phyloP scores from a whole-genome alignment of 2,888 invertebrate species.

The Philonicus albiceps region DNA sequence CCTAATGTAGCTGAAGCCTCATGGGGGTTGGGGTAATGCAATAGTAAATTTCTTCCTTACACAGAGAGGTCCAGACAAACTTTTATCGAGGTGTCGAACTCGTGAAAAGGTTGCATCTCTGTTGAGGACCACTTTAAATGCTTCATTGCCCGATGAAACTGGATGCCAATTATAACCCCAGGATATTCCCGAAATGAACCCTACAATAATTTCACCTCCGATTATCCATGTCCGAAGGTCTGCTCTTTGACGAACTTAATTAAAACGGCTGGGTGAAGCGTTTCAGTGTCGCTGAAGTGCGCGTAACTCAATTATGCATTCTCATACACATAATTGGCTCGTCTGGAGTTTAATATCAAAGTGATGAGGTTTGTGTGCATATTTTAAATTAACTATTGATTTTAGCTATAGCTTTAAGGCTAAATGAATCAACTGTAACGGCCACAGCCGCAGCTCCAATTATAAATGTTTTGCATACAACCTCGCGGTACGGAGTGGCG shows the following conservation, averaged over 20 bases:
- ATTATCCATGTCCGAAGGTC: neutral
- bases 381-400: constrained; percentile 34
- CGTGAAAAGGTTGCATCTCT: neutral
- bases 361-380: constrained; percentile 33
- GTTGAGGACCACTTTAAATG: neutral
- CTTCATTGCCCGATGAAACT: neutral
- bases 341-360: constrained; percentile 18
- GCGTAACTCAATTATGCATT: constrained; percentile 6
- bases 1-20: neutral
- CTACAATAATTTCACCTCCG: neutral
- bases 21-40: neutral
- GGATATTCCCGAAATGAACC: neutral
- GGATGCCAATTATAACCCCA: neutral
- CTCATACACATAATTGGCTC: constrained; percentile 19
- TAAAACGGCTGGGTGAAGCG: neutral
- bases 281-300: neutral
- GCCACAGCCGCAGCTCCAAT: neutral
- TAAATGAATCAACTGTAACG: constrained; percentile 17
- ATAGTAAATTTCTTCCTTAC: neutral
- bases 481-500: neutral
- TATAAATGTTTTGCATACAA: neutral
- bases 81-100: neutral
- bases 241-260: neutral
- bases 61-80: neutral
- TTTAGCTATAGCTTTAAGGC: constrained; percentile 10